Percentiles rank a stretch among this genome's conserved stretches.
phyloP scores from a whole-genome alignment of 2,113 vertebrate genomes.

The Triplophysa siluroides region DNA sequence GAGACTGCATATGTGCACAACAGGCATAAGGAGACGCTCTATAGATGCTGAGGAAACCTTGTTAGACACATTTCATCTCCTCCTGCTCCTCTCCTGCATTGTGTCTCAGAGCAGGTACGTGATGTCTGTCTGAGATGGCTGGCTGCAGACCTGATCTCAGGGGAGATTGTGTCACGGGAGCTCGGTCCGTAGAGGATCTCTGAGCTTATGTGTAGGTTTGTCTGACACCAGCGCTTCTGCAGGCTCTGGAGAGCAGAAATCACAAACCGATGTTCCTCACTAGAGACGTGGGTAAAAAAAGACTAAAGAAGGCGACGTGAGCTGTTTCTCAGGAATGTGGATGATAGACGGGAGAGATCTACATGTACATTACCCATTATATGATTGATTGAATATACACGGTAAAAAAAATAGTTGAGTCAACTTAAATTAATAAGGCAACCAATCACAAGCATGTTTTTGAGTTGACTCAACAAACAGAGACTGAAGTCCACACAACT shows the following conservation, averaged over 20 bases:
- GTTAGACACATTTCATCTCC: conserved; percentile 8
- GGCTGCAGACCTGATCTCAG: conserved; percentile 11
- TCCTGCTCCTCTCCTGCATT: neutral
- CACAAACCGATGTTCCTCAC: neutral
- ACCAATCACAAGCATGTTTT: no score
- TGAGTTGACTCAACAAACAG: no score
- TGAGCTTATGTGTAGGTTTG: conserved; percentile 3
- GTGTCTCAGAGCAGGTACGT: conserved; percentile 1
- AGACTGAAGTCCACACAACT: no score
- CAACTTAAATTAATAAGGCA: no score
- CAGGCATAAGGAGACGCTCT: conserved; percentile 1
- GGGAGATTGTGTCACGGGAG: neutral
- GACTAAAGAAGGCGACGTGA: no score
- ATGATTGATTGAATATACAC: no score
- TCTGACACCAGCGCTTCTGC: conserved; percentile 3
- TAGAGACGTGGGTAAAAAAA: neutral
- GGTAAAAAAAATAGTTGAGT: no score
- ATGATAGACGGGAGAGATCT: neutral
- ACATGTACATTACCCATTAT: neutral
- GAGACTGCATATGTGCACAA: no score
- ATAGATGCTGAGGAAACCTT: neutral
- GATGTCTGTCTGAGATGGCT: neutral
- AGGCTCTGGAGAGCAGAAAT: neutral
- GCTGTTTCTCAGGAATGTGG: no score
- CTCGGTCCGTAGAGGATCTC: conserved; percentile 1